Conservation (phyloP, 1,140 invertebrate genomes). For the Lepidurus apus region DNA sequence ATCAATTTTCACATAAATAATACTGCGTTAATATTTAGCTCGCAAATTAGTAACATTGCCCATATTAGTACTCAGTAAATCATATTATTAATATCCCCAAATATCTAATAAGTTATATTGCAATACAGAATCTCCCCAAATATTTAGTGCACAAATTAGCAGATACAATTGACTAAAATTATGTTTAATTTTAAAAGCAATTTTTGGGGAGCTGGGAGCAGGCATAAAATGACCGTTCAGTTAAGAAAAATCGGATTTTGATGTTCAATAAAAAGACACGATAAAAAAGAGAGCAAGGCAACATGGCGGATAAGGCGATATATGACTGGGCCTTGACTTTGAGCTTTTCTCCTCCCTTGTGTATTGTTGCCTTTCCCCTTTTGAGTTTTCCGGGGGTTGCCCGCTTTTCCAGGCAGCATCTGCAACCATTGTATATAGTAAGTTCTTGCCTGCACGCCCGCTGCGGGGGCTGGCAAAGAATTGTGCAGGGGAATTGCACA, state of each 20-base stretch:
- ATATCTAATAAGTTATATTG: too few species aligned
- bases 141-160: too few species aligned
- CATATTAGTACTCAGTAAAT: too few species aligned
- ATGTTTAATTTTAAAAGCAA: too few species aligned
- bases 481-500: not conserved
- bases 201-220: too few species aligned
- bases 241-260: not conserved
- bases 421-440: not conserved
- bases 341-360: not conserved
- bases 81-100: too few species aligned
- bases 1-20: too few species aligned
- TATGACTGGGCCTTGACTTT: conserved; percentile 1
- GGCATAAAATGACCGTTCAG: too few species aligned
- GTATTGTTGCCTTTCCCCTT: not conserved
- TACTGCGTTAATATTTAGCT: too few species aligned
- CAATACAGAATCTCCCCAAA: too few species aligned
- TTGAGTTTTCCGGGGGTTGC: not conserved
- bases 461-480: conserved; percentile 20
- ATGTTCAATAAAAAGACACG: not conserved
- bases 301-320: not conserved
- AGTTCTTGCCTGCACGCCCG: not conserved
- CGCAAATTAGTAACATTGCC: too few species aligned
- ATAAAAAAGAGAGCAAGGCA: not conserved
- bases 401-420: not conserved
- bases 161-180: too few species aligned